Conservation (phyloP, 2,888 invertebrate species). For the Drosophila kuntzei region DNA sequence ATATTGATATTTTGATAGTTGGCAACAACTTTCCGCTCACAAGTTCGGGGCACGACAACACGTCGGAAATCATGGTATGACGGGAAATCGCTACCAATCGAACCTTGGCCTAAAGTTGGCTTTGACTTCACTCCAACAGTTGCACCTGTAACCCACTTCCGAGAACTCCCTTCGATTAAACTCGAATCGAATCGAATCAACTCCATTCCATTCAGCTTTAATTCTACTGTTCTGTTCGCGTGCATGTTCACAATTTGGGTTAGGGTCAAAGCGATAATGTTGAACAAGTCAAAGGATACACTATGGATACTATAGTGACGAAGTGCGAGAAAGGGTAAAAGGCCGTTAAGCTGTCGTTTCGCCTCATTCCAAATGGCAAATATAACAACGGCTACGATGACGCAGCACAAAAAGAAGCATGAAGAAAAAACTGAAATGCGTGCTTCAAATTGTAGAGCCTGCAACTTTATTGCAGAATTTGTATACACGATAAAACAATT, state of each 20-base stretch:
- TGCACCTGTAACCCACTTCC: conserved; percentile 42
- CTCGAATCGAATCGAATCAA: background rate
- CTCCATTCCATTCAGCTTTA: conserved; percentile 1
- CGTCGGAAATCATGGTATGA: conserved; percentile 31
- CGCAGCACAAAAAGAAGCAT: conserved; percentile 29
- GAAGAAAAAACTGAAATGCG: conserved; percentile 49
- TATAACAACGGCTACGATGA: conserved; percentile 22
- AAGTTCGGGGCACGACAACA: conserved; percentile 41
- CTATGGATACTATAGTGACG: conserved; percentile 40
- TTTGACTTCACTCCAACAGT: conserved; percentile 63
- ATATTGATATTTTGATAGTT: conserved; percentile 64
- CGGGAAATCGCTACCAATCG: conserved; percentile 39
- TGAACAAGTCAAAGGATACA: conserved; percentile 67
- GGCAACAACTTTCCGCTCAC: conserved; percentile 54
- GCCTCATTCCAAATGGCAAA: background rate
- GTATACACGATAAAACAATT: conserved; percentile 78
- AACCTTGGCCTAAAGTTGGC: conserved; percentile 65
- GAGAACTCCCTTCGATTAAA: background rate
- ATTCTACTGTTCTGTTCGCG: conserved; percentile 71
- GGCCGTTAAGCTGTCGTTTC: conserved; percentile 65
- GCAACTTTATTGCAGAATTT: conserved; percentile 71
- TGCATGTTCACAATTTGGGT: conserved; percentile 83
- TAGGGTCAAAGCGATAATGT: conserved; percentile 82
- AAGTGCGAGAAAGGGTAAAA: conserved; percentile 62
- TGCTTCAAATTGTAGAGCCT: conserved; percentile 63